Conservation (phyloP, 2,113 vertebrate genomes). For the Falcunculus frontatus region DNA sequence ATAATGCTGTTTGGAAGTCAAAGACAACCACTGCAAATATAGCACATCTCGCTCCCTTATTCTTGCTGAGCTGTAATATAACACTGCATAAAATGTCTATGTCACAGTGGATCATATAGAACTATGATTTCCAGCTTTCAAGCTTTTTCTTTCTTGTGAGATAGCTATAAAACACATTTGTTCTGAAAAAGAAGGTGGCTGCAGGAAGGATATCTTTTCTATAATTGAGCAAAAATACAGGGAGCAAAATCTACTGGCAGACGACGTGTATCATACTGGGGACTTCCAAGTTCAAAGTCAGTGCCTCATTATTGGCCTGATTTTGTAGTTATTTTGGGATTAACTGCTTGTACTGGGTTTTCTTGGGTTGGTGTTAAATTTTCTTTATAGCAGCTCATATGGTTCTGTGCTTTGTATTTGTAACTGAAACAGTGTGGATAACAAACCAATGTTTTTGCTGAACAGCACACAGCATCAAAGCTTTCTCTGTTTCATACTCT, state of each 20-base stretch:
- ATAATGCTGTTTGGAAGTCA: not conserved
- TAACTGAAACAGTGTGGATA: not conserved
- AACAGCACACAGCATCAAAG: not conserved
- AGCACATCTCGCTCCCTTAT: not conserved
- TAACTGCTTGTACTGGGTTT: not conserved
- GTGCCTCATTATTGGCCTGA: not conserved
- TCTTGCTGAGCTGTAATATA: not conserved
- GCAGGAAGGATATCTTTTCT: not conserved
- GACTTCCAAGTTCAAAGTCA: not conserved
- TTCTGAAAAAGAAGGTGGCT: not conserved
- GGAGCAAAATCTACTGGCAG: not conserved
- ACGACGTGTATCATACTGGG: not conserved
- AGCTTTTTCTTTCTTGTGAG: not conserved
- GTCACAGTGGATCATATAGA: not conserved
- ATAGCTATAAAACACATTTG: not conserved
- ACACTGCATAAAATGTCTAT: conserved; percentile 1
- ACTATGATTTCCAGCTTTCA: not conserved
- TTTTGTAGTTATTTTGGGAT: not conserved
- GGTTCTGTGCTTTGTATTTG: not conserved
- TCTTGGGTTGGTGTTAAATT: not conserved
- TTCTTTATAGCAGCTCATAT: not conserved
- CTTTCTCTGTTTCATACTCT: not conserved
- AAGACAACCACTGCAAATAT: not conserved
- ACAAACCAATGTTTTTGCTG: not conserved
- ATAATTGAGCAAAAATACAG: not conserved